Base-by-base conservation (phyloP, 2,888 invertebrate genomes). In the Sussaba pulchella region DNA sequence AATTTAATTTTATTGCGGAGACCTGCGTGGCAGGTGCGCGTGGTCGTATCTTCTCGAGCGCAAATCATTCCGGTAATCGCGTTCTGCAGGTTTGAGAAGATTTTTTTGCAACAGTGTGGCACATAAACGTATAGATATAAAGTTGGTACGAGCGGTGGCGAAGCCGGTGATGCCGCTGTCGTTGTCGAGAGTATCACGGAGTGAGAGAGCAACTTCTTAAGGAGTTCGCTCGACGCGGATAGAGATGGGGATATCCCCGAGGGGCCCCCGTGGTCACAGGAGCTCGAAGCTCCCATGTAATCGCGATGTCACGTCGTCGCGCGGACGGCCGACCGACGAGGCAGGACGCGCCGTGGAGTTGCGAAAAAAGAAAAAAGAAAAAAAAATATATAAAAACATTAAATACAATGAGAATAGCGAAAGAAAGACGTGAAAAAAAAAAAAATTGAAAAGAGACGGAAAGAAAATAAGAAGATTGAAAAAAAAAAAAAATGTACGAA, bases 231-330 rank as follows among this genome's bases (percentile, higher is more conserved):
- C 61, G 14, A 9, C 17, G 19, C 26, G 72, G 24, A 72, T 10
- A 19, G 64, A 64, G 57, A 39, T 45, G 31, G 43, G 39, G 6
- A 50, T 17, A 31, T n/a, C 45, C 26, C 24, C 31, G 54, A 57
- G 73, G 57, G 66, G 45, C 54, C 66, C 54, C 64, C 43, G 73
- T 66, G 64, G 73, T 74, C 57, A 43, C 73, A 47, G 64, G 73
- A 66, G 73, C 73, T 74, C 73, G 45, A 14, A 45, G 43, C 86
- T 87, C 84, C 87, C 88, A 86, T 89, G 89, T 88, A 89, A 89
- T 89, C 89, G 88, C 85, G 85, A 89, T 89, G 88, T 88, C 86
- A 87, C 87, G 88, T 85, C 78, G 81, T 82, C 81, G 78, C 84
- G 84, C 81, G 83, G 85, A 86, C 82, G 76, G 84, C 2, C 39